Conservation (phyloP, 2,797 vertebrate genomes). For the Sciaenops ocellatus region DNA sequence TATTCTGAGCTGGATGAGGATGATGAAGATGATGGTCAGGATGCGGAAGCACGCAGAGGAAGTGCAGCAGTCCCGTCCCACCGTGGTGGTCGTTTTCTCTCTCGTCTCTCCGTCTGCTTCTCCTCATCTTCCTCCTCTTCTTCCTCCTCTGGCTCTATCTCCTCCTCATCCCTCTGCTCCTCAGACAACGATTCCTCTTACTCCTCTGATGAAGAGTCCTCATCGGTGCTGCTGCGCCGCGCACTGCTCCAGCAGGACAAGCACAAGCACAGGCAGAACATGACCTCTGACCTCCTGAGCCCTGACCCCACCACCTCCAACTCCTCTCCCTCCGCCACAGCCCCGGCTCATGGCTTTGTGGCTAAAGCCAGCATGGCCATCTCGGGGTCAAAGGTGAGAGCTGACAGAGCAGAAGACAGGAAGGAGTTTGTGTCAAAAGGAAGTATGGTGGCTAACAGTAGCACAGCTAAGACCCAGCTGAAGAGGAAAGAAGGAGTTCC, state of each 20-base stretch:
- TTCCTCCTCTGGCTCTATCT: slow-evolving; percentile 94
- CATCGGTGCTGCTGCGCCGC: slow-evolving; percentile 91
- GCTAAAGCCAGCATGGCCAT: slow-evolving; percentile 85
- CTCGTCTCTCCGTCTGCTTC: slow-evolving; percentile 92
- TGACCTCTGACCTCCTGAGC: slow-evolving; percentile 63
- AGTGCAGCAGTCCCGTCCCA: slow-evolving; percentile 67
- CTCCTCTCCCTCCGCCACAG: slow-evolving; percentile 82
- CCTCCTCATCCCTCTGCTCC: slow-evolving; percentile 96
- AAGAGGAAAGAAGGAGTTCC: slow-evolving; percentile 89
- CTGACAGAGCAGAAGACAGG: slow-evolving; percentile 71
- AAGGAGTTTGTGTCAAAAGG: slow-evolving; percentile 75
- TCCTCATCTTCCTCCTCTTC: slow-evolving; percentile 96
- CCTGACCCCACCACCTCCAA: slow-evolving; percentile 62
- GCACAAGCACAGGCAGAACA: slow-evolving; percentile 76
- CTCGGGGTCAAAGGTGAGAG: slow-evolving; percentile 83
- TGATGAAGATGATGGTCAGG: slow-evolving; percentile 87
- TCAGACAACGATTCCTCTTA: slow-evolving; percentile 98
- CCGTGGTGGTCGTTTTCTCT: slow-evolving; percentile 89
- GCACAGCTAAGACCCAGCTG: slow-evolving; percentile 74
- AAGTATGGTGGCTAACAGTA: slow-evolving; percentile 57
- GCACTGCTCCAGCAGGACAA: slow-evolving; percentile 90
- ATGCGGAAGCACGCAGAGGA: slow-evolving; percentile 51
- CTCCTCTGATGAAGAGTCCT: slow-evolving; percentile 95
- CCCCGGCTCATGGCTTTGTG: slow-evolving; percentile 84
- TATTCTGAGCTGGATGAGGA: slow-evolving; percentile 96